Evolutionary conservation across 2,888 invertebrate species (phyloP).

Genomic region (Megastigmus dorsalis): DNA sequence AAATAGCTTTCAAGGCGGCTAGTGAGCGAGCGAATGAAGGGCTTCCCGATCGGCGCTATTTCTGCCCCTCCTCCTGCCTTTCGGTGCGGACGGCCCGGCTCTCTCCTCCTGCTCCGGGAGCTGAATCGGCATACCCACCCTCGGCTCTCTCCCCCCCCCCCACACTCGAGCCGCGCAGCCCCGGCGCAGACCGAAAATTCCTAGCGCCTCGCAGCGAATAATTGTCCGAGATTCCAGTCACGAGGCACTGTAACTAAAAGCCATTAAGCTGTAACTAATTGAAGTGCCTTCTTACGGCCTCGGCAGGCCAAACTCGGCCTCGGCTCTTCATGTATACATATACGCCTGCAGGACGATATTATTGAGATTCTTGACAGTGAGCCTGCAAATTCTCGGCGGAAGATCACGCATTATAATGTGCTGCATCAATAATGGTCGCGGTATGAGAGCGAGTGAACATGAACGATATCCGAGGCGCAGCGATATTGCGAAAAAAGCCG

Average conservation of each 20-base stretch:
- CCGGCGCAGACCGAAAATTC: slow-evolving; percentile 49
- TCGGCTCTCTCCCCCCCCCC: background rate
- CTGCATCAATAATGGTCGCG: background rate
- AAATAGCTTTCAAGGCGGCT: slow-evolving; percentile 42
- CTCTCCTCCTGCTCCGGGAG: too few species aligned
- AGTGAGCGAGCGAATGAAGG: slow-evolving; percentile 14
- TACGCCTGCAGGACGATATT: too few species aligned
- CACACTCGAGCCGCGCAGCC: background rate
- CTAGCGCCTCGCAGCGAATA: slow-evolving; percentile 55
- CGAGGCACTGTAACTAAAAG: slow-evolving; percentile 64
- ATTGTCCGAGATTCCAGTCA: slow-evolving; percentile 65
- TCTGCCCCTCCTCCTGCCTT: background rate
- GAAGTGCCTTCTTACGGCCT: slow-evolving; percentile 58
- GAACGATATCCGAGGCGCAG: too few species aligned
- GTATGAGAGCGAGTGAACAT: too few species aligned
- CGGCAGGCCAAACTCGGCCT: background rate
- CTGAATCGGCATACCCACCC: too few species aligned
- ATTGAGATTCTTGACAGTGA: slow-evolving; percentile 14
- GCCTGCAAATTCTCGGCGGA: background rate
- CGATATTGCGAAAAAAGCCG: too few species aligned
- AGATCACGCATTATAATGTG: background rate
- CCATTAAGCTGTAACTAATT: slow-evolving; percentile 68
- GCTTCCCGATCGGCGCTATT: slow-evolving; percentile 11
- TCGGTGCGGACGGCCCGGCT: too few species aligned
- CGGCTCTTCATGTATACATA: too few species aligned